These are phyloP conservation scores for Artibeus jamaicensis DNA, from an alignment of 2,797 vertebrate genomes.

Conservation along the genomic window DNA sequence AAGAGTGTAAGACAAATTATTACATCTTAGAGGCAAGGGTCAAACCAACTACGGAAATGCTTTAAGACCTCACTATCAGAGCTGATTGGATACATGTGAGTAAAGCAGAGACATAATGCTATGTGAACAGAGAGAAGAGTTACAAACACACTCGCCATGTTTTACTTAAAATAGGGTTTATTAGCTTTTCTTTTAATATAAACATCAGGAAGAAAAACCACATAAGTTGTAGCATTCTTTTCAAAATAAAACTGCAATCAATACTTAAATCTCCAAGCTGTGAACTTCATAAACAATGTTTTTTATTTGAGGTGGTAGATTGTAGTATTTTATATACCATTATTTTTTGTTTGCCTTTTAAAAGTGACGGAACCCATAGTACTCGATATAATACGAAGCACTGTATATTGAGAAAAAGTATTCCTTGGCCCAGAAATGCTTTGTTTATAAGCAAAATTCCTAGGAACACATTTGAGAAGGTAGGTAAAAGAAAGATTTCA, in stretches of 20 bases:
- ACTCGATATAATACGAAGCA: slow-evolving; percentile 51
- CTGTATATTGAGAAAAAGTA: slow-evolving; percentile 58
- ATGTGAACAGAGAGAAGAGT: neutral
- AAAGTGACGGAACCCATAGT: slow-evolving; percentile 27
- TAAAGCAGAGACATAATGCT: neutral
- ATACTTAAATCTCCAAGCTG: slow-evolving; percentile 83
- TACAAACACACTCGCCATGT: slow-evolving; percentile 73
- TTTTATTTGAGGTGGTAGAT: slow-evolving; percentile 77
- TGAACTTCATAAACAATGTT: slow-evolving; percentile 74
- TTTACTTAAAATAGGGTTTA: slow-evolving; percentile 91
- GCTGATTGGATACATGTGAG: neutral
- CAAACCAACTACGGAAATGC: neutral
- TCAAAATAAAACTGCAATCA: slow-evolving; percentile 82
- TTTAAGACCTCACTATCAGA: neutral
- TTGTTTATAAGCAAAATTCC: slow-evolving; percentile 64
- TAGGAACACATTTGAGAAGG: slow-evolving; percentile 55
- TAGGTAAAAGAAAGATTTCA: slow-evolving; percentile 6
- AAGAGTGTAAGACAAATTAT: neutral
- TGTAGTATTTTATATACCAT: slow-evolving; percentile 73
- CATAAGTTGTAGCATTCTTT: slow-evolving; percentile 84
- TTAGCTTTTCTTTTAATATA: slow-evolving; percentile 89
- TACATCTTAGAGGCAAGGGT: neutral
- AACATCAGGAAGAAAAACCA: slow-evolving; percentile 88
- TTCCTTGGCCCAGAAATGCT: slow-evolving; percentile 57
- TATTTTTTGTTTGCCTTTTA: slow-evolving; percentile 64